phyloP scores from a whole-genome alignment of 1,140 invertebrate genomes.

The Mya arenaria region DNA sequence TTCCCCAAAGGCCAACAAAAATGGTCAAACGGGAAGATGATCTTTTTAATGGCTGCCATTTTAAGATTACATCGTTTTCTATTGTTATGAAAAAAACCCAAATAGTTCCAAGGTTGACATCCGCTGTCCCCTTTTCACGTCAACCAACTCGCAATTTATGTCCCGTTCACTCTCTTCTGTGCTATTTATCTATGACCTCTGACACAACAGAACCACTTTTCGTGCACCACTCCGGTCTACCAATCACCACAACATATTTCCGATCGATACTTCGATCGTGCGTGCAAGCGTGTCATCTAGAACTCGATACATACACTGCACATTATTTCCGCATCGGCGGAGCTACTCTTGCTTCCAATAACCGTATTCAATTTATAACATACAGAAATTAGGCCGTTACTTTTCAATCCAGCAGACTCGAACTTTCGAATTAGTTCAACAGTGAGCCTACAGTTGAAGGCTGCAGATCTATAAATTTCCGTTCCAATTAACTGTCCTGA shows the following conservation, averaged over 20 bases:
- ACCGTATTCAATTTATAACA: neutral
- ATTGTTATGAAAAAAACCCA: neutral
- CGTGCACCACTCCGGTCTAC: neutral
- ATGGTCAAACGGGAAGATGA: neutral
- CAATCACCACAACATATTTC: neutral
- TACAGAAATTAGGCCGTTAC: conserved; percentile 28
- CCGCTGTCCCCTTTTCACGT: neutral
- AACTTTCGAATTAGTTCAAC: too few species aligned
- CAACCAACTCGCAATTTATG: neutral
- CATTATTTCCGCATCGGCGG: conserved; percentile 37
- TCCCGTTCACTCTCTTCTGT: neutral
- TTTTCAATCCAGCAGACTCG: too few species aligned
- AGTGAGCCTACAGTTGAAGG: too few species aligned
- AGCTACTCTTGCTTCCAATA: neutral
- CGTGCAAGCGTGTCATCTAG: neutral
- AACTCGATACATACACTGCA: too few species aligned
- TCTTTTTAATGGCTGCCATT: neutral
- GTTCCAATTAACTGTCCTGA: too few species aligned
- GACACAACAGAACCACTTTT: neutral
- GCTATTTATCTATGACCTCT: neutral
- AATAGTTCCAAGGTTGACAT: neutral
- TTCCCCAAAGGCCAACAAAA: neutral
- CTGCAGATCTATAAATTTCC: too few species aligned
- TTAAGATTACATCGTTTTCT: neutral
- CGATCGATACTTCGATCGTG: neutral